Percentiles rank a stretch among this genome's conserved stretches.
phyloP scores from a whole-genome alignment of 2,888 invertebrate genomes.

The Andrena trimmerana region DNA sequence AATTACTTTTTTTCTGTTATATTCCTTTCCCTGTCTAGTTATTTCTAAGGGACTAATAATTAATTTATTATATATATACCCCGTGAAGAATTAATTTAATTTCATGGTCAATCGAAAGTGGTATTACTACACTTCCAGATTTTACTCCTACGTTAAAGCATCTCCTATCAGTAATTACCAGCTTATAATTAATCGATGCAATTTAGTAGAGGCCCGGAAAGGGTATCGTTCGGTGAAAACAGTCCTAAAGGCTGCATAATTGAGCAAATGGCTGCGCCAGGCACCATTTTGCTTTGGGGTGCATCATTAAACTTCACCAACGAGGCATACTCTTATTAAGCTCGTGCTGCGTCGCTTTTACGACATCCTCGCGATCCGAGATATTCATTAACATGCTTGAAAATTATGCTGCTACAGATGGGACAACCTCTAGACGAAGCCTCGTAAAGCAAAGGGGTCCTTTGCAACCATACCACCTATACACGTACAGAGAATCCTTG shows the following conservation, averaged over 20 bases:
- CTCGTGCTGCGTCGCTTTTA: conserved; percentile 42
- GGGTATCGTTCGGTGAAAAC: conserved; percentile 31
- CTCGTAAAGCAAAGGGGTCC: background rate
- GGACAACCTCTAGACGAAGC: background rate
- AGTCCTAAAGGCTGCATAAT: conserved; percentile 76
- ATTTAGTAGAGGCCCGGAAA: conserved; percentile 4
- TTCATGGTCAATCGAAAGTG: too few species aligned
- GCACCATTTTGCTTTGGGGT: conserved; percentile 31
- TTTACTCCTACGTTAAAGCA: background rate
- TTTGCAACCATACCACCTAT: background rate
- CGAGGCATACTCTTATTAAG: conserved; percentile 55
- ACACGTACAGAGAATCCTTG: background rate
- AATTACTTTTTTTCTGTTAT: too few species aligned
- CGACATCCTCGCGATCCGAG: conserved; percentile 15
- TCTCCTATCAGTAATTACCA: background rate
- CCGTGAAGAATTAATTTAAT: too few species aligned
- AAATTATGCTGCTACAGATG: conserved; percentile 11
- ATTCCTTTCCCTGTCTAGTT: too few species aligned
- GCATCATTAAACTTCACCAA: conserved; percentile 67
- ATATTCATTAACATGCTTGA: conserved; percentile 6
- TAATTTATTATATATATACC: too few species aligned
- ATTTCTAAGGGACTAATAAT: too few species aligned
- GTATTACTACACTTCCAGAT: too few species aligned
- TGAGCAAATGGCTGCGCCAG: conserved; percentile 59
- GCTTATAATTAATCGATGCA: conserved; percentile 5